A percentile compares a stretch with the other conserved stretches of the same genome.
phyloP scores from a whole-genome alignment of 2,113 vertebrate species.

The Sterrhoptilus dennistouni region DNA sequence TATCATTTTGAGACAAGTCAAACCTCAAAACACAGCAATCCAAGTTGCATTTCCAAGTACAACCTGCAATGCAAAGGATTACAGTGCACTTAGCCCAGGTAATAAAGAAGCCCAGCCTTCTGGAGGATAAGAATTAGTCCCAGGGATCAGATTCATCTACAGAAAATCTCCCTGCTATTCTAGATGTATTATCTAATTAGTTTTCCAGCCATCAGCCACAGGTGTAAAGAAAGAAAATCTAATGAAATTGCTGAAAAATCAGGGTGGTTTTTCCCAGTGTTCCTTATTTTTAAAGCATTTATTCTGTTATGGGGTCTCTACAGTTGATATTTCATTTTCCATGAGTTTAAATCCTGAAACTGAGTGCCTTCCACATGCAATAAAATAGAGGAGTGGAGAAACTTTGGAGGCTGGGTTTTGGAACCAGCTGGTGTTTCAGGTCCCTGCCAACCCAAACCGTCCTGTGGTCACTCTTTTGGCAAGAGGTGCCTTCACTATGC shows the following conservation, averaged over 20 bases:
- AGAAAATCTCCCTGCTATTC: slow-evolving; percentile 5
- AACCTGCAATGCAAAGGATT: background rate
- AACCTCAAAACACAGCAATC: background rate
- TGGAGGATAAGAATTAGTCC: background rate
- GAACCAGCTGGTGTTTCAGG: background rate
- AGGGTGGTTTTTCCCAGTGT: fast-evolving
- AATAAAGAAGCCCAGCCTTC: background rate
- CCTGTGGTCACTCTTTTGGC: background rate
- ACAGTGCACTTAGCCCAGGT: background rate
- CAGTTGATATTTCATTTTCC: background rate
- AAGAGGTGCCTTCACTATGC: background rate
- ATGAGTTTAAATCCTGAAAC: background rate
- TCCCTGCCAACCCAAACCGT: background rate
- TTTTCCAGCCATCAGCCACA: background rate
- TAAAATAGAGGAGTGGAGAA: background rate
- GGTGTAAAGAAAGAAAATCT: background rate
- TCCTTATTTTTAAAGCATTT: background rate
- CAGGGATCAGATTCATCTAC: background rate
- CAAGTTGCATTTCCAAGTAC: background rate
- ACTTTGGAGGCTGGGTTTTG: background rate
- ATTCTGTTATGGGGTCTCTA: background rate
- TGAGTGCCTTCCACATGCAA: background rate
- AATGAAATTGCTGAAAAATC: background rate
- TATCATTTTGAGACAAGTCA: background rate
- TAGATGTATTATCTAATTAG: background rate